A percentile compares a stretch with the other conserved stretches of the same genome.
Evolutionary conservation across 2,888 invertebrate genomes (phyloP).

Genomic region (Hirtodrosophila cameraria): DNA sequence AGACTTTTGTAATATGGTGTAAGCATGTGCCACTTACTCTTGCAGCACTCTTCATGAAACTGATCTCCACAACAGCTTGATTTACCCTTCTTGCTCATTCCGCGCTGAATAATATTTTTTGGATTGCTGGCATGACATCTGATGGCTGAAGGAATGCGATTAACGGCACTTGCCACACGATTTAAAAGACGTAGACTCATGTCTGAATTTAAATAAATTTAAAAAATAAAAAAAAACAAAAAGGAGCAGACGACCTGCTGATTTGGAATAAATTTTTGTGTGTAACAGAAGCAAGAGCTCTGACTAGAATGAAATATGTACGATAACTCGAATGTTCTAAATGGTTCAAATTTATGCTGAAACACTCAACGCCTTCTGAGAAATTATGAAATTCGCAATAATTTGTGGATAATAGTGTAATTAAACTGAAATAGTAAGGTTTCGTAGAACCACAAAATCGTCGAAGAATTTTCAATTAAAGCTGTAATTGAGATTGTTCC

Average conservation of each 20-base stretch:
- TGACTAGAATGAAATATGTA: conserved; percentile 2
- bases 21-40: conserved; percentile 17
- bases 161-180: neutral
- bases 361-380: conserved; percentile 3
- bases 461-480: too few relatives aligned
- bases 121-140: neutral
- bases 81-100: conserved; percentile 16
- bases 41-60: conserved; percentile 40
- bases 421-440: too few relatives aligned
- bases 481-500: too few relatives aligned
- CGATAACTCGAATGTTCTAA: neutral
- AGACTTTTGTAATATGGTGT: too few relatives aligned
- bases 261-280: conserved; percentile 7
- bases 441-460: too few relatives aligned
- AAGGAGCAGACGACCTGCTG: conserved; percentile 1
- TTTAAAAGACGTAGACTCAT: conserved; percentile 28
- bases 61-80: conserved; percentile 6
- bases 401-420: too few relatives aligned
- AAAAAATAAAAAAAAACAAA: neutral
- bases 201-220: too few relatives aligned
- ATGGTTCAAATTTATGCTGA: neutral
- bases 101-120: conserved; percentile 6
- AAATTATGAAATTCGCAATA: neutral
- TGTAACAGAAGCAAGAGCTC: neutral
- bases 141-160: neutral